Evolutionary conservation across 2,797 vertebrate genomes (phyloP).

Genomic region (Eulemur albifrons): DNA sequence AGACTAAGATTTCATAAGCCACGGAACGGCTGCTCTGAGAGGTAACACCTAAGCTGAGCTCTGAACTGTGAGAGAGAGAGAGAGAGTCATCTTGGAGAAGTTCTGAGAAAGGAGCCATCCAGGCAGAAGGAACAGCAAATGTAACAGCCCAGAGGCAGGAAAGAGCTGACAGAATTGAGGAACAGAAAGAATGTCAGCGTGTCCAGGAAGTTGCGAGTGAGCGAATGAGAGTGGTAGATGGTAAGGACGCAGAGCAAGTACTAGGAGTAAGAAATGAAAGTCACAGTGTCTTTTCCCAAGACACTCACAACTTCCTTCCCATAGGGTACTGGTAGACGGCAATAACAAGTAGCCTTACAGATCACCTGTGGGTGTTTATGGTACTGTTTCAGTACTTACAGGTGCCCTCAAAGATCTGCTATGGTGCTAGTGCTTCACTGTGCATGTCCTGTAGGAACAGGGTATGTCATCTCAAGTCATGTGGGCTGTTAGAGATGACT

Average conservation of each 20-base stretch:
- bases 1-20: background rate
- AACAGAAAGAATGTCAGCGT: background rate
- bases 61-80: background rate
- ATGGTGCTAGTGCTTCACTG: background rate
- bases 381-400: background rate
- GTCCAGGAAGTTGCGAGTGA: background rate
- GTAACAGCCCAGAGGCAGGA: background rate
- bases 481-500: background rate
- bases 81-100: background rate
- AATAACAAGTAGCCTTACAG: background rate
- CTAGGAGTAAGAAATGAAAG: background rate
- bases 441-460: background rate
- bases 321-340: background rate
- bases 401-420: background rate
- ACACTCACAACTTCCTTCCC: background rate
- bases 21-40: background rate
- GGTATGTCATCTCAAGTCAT: background rate
- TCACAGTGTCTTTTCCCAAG: background rate
- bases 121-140: background rate
- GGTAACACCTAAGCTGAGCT: background rate
- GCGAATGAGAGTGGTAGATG: rapidly evolving
- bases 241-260: background rate
- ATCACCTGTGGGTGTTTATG: background rate
- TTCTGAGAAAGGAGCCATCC: background rate
- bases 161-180: background rate